Conservation (phyloP, 2,888 invertebrate genomes). For the Sympetrum striolatum region DNA sequence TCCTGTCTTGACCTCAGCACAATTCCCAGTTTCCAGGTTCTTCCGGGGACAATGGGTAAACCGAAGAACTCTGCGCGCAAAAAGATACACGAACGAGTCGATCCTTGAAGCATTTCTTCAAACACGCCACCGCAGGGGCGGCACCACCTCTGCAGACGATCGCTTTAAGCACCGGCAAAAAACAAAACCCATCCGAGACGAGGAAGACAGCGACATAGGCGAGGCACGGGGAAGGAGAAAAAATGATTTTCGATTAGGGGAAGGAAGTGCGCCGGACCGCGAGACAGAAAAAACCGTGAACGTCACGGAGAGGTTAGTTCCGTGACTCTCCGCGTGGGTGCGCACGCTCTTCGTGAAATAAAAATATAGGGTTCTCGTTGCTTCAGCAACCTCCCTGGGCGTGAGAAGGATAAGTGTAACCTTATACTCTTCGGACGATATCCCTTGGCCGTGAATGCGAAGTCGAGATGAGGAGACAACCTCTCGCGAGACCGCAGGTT, state of each 20-base stretch:
- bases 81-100: neutral
- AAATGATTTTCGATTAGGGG: neutral
- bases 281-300: conserved; percentile 32
- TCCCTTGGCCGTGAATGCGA: neutral
- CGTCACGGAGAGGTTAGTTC: conserved; percentile 41
- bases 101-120: neutral
- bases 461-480: neutral
- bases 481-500: conserved; percentile 4
- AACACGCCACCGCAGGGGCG: neutral
- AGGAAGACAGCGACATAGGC: neutral
- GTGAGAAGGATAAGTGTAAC: conserved; percentile 41
- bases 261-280: conserved; percentile 35
- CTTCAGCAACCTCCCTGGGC: conserved; percentile 21
- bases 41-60: neutral
- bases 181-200: neutral
- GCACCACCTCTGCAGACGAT: neutral
- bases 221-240: neutral
- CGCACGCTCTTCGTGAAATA: conserved; percentile 25
- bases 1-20: neutral
- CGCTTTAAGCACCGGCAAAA: neutral
- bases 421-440: conserved; percentile 31
- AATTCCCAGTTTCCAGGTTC: neutral
- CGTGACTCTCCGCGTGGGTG: conserved; percentile 42
- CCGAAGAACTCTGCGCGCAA: neutral
- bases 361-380: conserved; percentile 28